Base-by-base conservation (phyloP, 2,797 vertebrate species). In the Lagocephalus sceleratus region DNA sequence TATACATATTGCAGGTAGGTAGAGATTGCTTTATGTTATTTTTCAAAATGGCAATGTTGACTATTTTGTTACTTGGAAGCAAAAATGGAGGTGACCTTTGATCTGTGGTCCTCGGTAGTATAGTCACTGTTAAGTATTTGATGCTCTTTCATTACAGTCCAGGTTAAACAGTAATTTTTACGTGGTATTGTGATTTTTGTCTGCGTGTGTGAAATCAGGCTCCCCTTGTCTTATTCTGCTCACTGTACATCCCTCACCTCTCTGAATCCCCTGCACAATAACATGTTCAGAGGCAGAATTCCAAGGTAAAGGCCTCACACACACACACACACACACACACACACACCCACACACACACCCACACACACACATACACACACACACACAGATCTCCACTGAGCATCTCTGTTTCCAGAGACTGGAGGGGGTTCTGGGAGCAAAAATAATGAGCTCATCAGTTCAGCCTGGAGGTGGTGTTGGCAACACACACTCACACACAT, bases 401-500 rank as follows among this genome's bases (percentile, higher is more conserved):
- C 41, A 11, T 73, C 81, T 62, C 69, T 66, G 74, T 78, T 81
- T 79, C 64, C 65, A 69, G 67, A 77, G 58, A 71, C 72, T 76
- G 69, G 72, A 78, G 83, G 84, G 82, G 82, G 78, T 85, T 83
- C 73, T 84, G 78, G 71, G 76, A 84, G 81, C 70, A 80, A 88
- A 88, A 89, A 89, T 91, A 91, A 91, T 90, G 88, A 91, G 88
- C 88, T 89, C 88, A 91, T 91, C 85, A 87, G 83, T 88, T 82
- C 73, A 81, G 81, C 78, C 85, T 79, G 59, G 76, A 88, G 84
- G 84, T 84, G 83, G 71, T 70, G 61, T 73, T 81, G 80, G 87
- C 68, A 82, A 75, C 67, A 76, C 73, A 75, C 68, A 70, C 56
- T 58, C 60, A 39, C 57, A 67, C 60, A 68, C 65, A 63, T 46